Evolutionary conservation across 2,797 vertebrate genomes (phyloP).

Genomic region (Carcharodon carcharias): DNA sequence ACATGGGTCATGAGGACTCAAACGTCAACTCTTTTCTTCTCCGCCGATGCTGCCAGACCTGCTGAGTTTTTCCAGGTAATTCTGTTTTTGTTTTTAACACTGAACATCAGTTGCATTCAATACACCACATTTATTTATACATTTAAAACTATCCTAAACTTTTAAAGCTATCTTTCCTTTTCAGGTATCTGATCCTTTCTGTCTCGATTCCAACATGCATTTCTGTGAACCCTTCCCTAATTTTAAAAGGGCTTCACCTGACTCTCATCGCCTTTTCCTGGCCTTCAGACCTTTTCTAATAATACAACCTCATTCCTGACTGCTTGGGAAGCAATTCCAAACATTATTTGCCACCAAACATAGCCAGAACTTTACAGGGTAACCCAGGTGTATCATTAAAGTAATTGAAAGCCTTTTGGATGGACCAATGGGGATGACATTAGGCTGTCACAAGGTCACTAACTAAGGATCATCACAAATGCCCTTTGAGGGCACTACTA

Average conservation of each 20-base stretch:
- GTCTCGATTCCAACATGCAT: background rate
- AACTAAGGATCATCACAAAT: background rate
- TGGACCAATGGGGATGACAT: background rate
- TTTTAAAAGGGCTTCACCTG: background rate
- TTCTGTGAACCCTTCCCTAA: background rate
- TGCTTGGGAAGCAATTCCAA: background rate
- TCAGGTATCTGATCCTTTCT: background rate
- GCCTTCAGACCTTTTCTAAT: background rate
- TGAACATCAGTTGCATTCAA: background rate
- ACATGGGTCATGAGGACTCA: no score
- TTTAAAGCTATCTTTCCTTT: no score
- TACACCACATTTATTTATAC: background rate
- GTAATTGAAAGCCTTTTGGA: background rate
- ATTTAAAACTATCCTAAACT: background rate
- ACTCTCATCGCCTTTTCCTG: background rate
- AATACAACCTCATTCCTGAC: background rate
- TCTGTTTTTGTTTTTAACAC: no score
- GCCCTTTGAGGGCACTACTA: background rate
- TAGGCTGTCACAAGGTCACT: background rate
- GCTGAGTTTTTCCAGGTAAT: no score
- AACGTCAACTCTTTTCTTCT: no score
- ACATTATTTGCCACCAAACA: background rate
- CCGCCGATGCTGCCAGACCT: no score
- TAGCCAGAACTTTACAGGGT: background rate
- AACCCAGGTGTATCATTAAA: background rate